Base-by-base conservation (phyloP, 2,797 vertebrate species). In the Nannoperca australis region DNA sequence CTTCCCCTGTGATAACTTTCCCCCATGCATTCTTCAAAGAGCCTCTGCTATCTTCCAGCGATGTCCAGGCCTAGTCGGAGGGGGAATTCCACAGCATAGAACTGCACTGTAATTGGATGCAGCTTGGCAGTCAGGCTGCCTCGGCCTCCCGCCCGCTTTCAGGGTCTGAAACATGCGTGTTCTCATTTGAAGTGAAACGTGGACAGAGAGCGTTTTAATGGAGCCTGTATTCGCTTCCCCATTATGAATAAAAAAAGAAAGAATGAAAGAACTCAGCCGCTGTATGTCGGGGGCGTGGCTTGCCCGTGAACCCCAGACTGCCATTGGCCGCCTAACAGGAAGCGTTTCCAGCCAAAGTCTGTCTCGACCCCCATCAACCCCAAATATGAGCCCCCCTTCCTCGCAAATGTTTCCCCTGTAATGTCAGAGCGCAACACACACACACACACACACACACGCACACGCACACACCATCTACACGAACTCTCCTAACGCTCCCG, bases 311-410 rank as follows among this genome's bases (percentile, higher is more conserved):
- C 85, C 79, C 40, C 80, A 87, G 67, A 76, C 78, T 75, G 76
- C 79, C 62, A 91, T 92, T 93, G 91, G 89, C 73, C 66, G 61
- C 34, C 9, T 18, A 64, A 75, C 76, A 84, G 88, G 89, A 91
- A 90, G 71, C 20, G 38, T 53, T 79, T 81, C 22, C 18, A 55
- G 24, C 32, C 62, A 42, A 58, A 70, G n/a, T 78, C 59, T 75
- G 36, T 18, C 75, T 70, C 36, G 7, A 49, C 20, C 7, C 32
- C 10, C 56, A 47, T 60, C 72, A 72, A 34, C 36, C 11, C 42
- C 50, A 74, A 70, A 59, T 18, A 85, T 81, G 32, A 4, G 64
- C 38, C 36, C 49, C 60, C 22, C 40, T n/a, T 17, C 40, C 8
- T 40, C 15, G 5, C n/a, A 20, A 66, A 72, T 36, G 32, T 62